phyloP scores from a whole-genome alignment of 1,140 invertebrate species.

The Melitaea cinxia region DNA sequence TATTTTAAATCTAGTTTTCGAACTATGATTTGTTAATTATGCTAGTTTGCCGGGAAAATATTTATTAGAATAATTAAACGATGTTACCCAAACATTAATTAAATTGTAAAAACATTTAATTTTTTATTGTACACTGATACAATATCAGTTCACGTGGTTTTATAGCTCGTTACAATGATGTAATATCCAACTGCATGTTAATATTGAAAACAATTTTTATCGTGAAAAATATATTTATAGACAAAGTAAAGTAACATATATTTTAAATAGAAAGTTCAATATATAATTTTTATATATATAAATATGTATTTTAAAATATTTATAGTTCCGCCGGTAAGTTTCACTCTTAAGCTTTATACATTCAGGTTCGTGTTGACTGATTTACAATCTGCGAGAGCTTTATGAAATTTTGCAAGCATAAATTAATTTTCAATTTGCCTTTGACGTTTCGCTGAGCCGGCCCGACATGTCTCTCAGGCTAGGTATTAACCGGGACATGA shows the following conservation, averaged over 20 bases:
- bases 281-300: no score
- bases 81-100: no score
- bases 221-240: no score
- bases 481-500: conserved; percentile 61
- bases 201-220: no score
- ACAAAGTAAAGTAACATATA: no score
- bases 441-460: conserved; percentile 78
- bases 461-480: conserved; percentile 69
- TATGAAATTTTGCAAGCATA: conserved; percentile 75
- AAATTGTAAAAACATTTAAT: no score
- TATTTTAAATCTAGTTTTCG: conserved; percentile 3
- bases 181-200: no score
- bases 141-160: no score
- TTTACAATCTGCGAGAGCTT: conserved; percentile 61
- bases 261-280: no score
- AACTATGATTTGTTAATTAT: conserved; percentile 7
- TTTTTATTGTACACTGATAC: no score
- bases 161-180: no score
- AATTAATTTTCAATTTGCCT: conserved; percentile 82
- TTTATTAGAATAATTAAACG: no score
- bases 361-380: conserved; percentile 46
- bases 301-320: not conserved
- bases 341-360: conserved; percentile 12
- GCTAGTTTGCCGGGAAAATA: not conserved
- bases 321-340: not conserved